Conservation (phyloP, 2,888 invertebrate species). For the Dinocampus coccinellae region DNA sequence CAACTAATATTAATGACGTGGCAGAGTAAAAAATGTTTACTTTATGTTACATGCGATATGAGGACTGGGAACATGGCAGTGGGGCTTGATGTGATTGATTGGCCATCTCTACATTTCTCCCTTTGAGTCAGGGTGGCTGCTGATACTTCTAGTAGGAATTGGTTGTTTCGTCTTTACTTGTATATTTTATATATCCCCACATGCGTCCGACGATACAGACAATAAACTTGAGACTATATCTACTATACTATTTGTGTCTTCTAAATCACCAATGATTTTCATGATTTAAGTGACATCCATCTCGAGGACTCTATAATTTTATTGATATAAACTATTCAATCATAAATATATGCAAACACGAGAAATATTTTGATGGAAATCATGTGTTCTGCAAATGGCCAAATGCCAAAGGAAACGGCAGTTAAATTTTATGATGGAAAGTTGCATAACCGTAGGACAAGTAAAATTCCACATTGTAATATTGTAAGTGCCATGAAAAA, state of each 20-base stretch:
- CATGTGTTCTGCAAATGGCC: conserved; percentile 25
- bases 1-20: conserved; percentile 68
- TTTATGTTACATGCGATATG: conserved; percentile 61
- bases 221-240: conserved; percentile 36
- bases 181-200: conserved; percentile 37
- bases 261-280: conserved; percentile 22
- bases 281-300: too few relatives aligned
- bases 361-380: too few relatives aligned
- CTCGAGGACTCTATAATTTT: too few relatives aligned
- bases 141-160: conserved; percentile 43
- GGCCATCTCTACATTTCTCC: conserved; percentile 61
- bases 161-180: conserved; percentile 51
- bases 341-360: too few relatives aligned
- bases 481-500: neutral
- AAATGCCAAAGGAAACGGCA: neutral
- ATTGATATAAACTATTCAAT: too few relatives aligned
- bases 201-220: conserved; percentile 35
- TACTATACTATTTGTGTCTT: conserved; percentile 34
- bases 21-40: conserved; percentile 66
- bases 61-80: conserved; percentile 62
- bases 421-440: neutral
- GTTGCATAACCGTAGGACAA: neutral
- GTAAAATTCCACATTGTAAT: neutral
- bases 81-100: conserved; percentile 66
- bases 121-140: conserved; percentile 47